A percentile compares a stretch with the other conserved stretches of the same genome.
phyloP scores from a whole-genome alignment of 2,113 vertebrate genomes.

The Myotis davidii region DNA sequence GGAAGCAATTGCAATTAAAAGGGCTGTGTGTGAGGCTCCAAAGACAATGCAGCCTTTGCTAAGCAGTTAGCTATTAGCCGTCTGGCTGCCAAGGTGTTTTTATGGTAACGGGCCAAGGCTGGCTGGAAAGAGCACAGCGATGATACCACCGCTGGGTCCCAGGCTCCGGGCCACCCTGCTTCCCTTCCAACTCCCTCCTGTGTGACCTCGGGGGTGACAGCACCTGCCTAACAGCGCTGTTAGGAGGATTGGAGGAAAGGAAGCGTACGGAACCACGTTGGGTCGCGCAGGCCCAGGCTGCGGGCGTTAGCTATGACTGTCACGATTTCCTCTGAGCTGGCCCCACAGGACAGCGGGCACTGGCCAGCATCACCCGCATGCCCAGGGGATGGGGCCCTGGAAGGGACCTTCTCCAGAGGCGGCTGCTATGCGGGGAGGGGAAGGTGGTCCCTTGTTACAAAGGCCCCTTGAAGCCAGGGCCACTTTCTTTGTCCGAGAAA shows the following conservation, averaged over 20 bases:
- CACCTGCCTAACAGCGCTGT: background rate
- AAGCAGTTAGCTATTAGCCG: conserved; percentile 73
- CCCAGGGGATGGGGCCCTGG: background rate
- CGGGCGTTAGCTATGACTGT: background rate
- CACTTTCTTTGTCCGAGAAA: background rate
- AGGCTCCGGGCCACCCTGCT: background rate
- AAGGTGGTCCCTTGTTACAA: background rate
- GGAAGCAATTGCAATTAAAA: conserved; percentile 86
- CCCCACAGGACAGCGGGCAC: background rate
- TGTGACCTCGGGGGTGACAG: background rate
- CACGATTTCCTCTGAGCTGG: background rate
- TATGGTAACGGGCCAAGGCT: conserved; percentile 64
- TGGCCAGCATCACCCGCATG: background rate
- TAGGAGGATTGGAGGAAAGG: background rate
- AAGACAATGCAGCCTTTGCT: conserved; percentile 71
- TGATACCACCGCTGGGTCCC: background rate
- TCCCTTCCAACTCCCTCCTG: background rate
- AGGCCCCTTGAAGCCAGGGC: background rate
- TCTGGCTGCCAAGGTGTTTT: conserved; percentile 70
- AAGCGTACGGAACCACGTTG: background rate
- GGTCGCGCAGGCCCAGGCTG: background rate
- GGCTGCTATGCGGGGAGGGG: background rate
- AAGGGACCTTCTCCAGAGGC: background rate
- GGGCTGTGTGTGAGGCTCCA: conserved; percentile 76
- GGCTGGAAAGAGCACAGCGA: background rate